Conservation (phyloP, 2,888 invertebrate species). For the Drosophila maculinotata region DNA sequence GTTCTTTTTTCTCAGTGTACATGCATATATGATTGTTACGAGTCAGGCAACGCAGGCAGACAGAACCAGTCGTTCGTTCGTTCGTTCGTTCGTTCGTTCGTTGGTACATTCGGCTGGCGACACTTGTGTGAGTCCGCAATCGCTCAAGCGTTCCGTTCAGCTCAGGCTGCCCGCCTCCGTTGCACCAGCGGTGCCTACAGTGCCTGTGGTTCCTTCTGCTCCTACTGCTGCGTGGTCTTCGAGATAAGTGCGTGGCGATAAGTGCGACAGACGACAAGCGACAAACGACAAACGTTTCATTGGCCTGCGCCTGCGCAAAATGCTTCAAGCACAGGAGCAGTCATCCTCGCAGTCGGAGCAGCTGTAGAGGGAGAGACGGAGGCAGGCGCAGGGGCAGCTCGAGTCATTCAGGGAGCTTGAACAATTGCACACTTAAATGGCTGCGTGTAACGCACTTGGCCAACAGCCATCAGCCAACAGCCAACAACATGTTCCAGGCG, state of each 20-base stretch:
- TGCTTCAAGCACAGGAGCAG: constrained; percentile 38
- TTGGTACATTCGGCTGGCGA: too few species aligned
- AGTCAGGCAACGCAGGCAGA: constrained; percentile 43
- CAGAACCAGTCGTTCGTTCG: neutral
- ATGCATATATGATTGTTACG: constrained; percentile 50
- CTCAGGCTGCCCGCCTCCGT: constrained; percentile 28
- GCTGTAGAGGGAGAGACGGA: constrained; percentile 3
- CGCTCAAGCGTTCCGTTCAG: constrained; percentile 62
- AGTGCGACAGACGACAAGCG: constrained; percentile 71
- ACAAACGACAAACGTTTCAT: constrained; percentile 64
- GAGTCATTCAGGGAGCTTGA: constrained; percentile 54
- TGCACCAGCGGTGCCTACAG: constrained; percentile 2
- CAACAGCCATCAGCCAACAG: too few species aligned
- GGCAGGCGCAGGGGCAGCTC: constrained; percentile 29
- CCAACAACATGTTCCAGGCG: constrained; percentile 49
- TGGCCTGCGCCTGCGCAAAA: constrained; percentile 67
- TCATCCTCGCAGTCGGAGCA: constrained; percentile 6
- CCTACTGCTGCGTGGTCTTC: constrained; percentile 31
- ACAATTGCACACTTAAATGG: constrained; percentile 77
- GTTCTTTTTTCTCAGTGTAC: constrained; percentile 3
- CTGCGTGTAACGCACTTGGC: constrained; percentile 60
- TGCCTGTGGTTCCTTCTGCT: constrained; percentile 11
- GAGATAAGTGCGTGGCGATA: constrained; percentile 80
- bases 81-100: too few species aligned
- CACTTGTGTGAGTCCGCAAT: constrained; percentile 61